A percentile compares a stretch with the other conserved stretches of the same genome.
These are phyloP conservation scores for Rhyacophila brunnea DNA, from an alignment of 1,140 invertebrate species.

Conservation along the genomic window DNA sequence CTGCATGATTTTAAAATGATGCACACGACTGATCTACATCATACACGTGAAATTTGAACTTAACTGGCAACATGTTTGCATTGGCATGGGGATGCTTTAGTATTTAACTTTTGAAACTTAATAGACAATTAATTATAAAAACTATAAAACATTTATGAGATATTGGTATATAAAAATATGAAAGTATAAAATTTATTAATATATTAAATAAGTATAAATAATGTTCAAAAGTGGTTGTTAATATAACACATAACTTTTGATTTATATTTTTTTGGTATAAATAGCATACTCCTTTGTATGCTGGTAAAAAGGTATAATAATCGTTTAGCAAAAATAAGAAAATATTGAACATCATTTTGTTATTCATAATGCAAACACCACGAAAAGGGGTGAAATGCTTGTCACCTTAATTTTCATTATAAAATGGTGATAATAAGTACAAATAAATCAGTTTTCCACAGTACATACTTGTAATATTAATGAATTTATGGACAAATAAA, in stretches of 20 bases:
- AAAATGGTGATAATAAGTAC: neutral
- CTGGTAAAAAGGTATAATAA: neutral
- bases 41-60: too few relatives aligned
- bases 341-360: neutral
- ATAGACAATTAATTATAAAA: neutral
- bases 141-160: neutral
- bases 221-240: neutral
- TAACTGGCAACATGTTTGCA: neutral
- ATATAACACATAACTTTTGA: neutral
- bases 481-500: too few relatives aligned
- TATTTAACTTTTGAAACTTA: neutral
- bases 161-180: too few relatives aligned
- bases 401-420: neutral
- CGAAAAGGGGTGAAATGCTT: neutral
- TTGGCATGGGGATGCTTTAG: neutral
- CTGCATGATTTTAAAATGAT: too few relatives aligned
- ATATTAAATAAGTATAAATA: neutral
- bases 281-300: neutral
- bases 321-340: neutral
- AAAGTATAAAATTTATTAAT: neutral
- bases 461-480: too few relatives aligned
- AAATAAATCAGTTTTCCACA: too few relatives aligned
- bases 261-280: neutral
- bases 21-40: too few relatives aligned
- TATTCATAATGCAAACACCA: neutral